These are phyloP conservation scores for Kuschelorhynchus macadamiae DNA, from an alignment of 2,888 invertebrate species.

Conservation along the genomic window DNA sequence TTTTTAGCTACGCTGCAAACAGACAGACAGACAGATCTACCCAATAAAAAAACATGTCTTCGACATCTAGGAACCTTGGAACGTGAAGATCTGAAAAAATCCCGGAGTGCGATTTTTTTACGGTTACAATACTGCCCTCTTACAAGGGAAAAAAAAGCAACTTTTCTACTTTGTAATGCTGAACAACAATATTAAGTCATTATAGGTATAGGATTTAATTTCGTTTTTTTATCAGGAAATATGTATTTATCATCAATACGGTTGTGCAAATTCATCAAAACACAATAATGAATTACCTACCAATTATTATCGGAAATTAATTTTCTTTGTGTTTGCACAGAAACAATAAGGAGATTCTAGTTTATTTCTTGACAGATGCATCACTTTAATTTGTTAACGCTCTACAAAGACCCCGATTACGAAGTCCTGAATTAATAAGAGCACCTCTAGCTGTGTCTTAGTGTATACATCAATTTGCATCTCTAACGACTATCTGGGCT, in stretches of 20 bases:
- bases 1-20: too few species aligned
- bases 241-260: background rate
- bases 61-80: too few species aligned
- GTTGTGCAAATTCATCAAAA: background rate
- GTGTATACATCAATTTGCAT: slow-evolving; percentile 63
- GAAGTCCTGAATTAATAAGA: slow-evolving; percentile 60
- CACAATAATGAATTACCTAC: background rate
- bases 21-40: too few species aligned
- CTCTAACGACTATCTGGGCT: slow-evolving; percentile 60
- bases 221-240: too few species aligned
- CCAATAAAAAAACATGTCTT: too few species aligned
- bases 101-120: too few species aligned
- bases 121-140: too few species aligned
- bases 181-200: too few species aligned
- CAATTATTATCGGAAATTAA: background rate
- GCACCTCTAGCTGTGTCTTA: slow-evolving; percentile 58
- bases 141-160: too few species aligned
- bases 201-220: too few species aligned
- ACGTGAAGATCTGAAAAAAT: too few species aligned
- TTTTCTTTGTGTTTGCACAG: background rate
- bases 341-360: background rate
- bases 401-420: slow-evolving; percentile 54
- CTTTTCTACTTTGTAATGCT: too few species aligned
- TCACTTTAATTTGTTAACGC: slow-evolving; percentile 35
- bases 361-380: background rate